These are phyloP conservation scores for Physocephala rufipes DNA, from an alignment of 2,888 invertebrate species.

Conservation along the genomic window DNA sequence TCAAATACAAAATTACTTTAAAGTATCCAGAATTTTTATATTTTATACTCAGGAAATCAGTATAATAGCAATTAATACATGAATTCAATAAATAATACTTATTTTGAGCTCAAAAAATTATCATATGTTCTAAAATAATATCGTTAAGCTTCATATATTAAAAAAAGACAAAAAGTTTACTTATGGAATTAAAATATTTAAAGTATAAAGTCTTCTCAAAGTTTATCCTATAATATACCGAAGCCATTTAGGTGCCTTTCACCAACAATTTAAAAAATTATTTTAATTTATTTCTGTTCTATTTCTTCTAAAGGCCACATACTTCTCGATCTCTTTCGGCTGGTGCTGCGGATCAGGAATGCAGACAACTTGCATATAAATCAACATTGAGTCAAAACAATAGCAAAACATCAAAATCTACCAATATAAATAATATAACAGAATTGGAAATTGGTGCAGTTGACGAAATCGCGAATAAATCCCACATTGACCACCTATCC, in stretches of 20 bases:
- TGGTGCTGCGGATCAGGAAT: slow-evolving; percentile 55
- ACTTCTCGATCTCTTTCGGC: slow-evolving; percentile 62
- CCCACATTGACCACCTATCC: slow-evolving; percentile 17
- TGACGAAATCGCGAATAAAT: slow-evolving; percentile 22
- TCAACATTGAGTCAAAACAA: slow-evolving; percentile 33
- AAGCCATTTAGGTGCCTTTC: not conserved
- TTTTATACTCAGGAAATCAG: too few species aligned
- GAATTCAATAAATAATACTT: too few species aligned
- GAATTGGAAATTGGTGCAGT: slow-evolving; percentile 48
- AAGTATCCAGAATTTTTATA: too few species aligned
- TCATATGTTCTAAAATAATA: too few species aligned
- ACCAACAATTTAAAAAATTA: too few species aligned
- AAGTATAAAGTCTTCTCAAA: too few species aligned
- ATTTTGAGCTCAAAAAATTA: too few species aligned
- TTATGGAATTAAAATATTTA: too few species aligned
- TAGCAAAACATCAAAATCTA: slow-evolving; percentile 11
- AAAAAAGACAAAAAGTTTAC: too few species aligned
- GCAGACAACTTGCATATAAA: not conserved
- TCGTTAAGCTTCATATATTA: too few species aligned
- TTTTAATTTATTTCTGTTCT: not conserved
- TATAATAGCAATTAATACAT: too few species aligned
- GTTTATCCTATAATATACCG: too few species aligned
- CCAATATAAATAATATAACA: slow-evolving; percentile 48
- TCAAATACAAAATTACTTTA: slow-evolving; percentile 3
- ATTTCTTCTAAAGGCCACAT: slow-evolving; percentile 60